Percentiles rank a stretch among this genome's conserved stretches.
Conservation (phyloP, 2,113 vertebrate species). For the Ageneiosus marmoratus region DNA sequence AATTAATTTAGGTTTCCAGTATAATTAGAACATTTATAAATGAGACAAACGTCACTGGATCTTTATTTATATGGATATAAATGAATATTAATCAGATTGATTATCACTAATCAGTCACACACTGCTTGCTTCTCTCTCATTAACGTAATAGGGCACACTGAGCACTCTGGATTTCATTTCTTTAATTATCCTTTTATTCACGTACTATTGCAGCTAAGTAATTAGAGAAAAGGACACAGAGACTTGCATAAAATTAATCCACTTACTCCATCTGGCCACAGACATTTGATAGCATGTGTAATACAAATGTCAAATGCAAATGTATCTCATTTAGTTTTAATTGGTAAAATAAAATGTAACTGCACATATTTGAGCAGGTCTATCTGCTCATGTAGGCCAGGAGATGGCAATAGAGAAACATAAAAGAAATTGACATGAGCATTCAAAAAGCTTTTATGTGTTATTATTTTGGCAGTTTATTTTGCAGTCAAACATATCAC, state of each 20-base stretch:
- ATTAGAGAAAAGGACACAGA: conserved; percentile 27
- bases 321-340: not conserved
- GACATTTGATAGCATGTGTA: conserved; percentile 4
- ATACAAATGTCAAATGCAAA: conserved; percentile 10
- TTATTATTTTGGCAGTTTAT: not conserved
- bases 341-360: not conserved
- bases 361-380: not conserved
- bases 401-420: conserved; percentile 51
- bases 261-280: not conserved
- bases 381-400: conserved; percentile 23
- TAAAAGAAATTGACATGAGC: not conserved
- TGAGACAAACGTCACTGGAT: not conserved
- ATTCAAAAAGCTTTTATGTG: not conserved
- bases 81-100: conserved; percentile 29
- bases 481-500: not conserved
- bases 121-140: conserved; percentile 20
- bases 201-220: conserved; percentile 15
- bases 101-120: conserved; percentile 32
- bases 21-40: conserved; percentile 13
- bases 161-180: conserved; percentile 28
- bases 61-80: conserved; percentile 21
- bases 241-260: conserved; percentile 14
- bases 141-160: conserved; percentile 28
- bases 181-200: conserved; percentile 34
- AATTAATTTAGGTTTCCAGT: not conserved